Conservation (phyloP, 2,888 invertebrate species). For the Chalcosyrphus nemorum region DNA sequence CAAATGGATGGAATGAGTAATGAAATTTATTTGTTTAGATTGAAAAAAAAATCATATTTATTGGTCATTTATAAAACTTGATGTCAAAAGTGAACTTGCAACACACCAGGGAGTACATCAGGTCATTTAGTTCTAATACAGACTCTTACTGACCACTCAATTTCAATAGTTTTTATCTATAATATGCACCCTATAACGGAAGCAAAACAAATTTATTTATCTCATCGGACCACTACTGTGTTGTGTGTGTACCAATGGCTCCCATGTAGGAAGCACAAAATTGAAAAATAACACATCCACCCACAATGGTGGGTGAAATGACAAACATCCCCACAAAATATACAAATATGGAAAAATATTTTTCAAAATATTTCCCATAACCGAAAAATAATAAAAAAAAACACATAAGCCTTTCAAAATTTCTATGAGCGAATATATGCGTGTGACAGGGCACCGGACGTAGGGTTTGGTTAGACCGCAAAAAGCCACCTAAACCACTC, state of each 20-base stretch:
- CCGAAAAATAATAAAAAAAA: slow-evolving; percentile 19
- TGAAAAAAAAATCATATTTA: too few species aligned
- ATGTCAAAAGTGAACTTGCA: too few species aligned
- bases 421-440: too few species aligned
- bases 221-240: background rate
- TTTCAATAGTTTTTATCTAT: background rate
- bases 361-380: slow-evolving; percentile 51
- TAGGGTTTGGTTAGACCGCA: slow-evolving; percentile 40
- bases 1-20: too few species aligned
- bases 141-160: background rate
- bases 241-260: too few species aligned
- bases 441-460: slow-evolving; percentile 4
- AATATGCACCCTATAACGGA: background rate
- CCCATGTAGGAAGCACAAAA: slow-evolving; percentile 9
- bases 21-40: too few species aligned
- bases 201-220: background rate
- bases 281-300: slow-evolving; percentile 23
- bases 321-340: too few species aligned
- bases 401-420: slow-evolving; percentile 9
- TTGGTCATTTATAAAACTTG: too few species aligned
- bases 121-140: too few species aligned
- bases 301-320: slow-evolving; percentile 2
- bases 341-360: slow-evolving; percentile 33
- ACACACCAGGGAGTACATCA: too few species aligned
- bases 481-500: slow-evolving; percentile 51